Conservation (phyloP, 2,113 vertebrate species). For the Planiliza haematocheilus region DNA sequence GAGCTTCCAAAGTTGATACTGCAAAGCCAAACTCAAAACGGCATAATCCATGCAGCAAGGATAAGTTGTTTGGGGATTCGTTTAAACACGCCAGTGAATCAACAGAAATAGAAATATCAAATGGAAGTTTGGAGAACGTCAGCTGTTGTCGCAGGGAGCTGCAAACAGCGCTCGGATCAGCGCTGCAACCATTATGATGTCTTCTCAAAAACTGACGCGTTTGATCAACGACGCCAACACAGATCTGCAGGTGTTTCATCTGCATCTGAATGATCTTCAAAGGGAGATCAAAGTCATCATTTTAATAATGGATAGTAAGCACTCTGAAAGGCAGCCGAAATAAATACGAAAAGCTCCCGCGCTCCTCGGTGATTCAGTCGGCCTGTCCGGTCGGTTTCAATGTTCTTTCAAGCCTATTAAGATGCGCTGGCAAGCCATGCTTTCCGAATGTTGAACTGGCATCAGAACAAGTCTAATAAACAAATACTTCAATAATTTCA, state of each 20-base stretch:
- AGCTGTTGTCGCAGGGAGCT: conserved; percentile 3
- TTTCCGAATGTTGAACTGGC: no score
- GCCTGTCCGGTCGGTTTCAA: not conserved
- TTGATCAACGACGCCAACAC: conserved; percentile 44
- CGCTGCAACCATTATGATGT: conserved; percentile 34
- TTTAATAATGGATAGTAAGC: conserved; percentile 28
- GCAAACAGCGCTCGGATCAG: not conserved
- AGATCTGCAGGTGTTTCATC: conserved; percentile 55
- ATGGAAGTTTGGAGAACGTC: conserved; percentile 1
- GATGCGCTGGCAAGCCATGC: no score
- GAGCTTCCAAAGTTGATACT: not conserved
- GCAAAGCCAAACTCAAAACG: not conserved
- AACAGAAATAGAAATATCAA: conserved; percentile 3
- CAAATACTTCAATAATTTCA: no score
- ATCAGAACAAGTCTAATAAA: no score
- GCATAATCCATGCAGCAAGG: not conserved
- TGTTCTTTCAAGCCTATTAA: not conserved
- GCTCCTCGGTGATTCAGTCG: conserved; percentile 11
- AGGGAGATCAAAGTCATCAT: conserved; percentile 50
- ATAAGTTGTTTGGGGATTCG: not conserved
- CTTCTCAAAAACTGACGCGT: conserved; percentile 35
- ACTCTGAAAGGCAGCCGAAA: conserved; percentile 37
- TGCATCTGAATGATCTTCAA: conserved; percentile 50
- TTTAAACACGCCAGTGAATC: conserved; percentile 6
- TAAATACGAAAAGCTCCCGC: conserved; percentile 23